A percentile compares a stretch with the other conserved stretches of the same genome.
Evolutionary conservation across 2,888 invertebrate genomes (phyloP).

Genomic region (Ectropis crepuscularia): DNA sequence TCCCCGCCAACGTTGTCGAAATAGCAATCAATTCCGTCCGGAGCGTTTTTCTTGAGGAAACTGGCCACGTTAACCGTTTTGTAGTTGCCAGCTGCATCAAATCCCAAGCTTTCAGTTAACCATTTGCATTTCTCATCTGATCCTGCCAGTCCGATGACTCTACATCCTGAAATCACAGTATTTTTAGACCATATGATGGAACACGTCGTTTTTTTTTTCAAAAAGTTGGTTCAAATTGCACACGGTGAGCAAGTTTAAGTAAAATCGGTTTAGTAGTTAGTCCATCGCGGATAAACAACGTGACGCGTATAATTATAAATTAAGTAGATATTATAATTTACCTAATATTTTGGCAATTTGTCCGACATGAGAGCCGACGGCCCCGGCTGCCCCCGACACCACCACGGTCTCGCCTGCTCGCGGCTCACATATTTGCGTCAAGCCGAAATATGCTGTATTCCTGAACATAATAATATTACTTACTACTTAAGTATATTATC

Average conservation of each 20-base stretch:
- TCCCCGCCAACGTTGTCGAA: constrained; percentile 92
- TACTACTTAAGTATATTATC: background rate
- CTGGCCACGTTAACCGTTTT: constrained; percentile 84
- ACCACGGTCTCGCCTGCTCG: constrained; percentile 88
- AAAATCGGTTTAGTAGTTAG: too few relatives aligned
- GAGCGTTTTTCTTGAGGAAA: constrained; percentile 85
- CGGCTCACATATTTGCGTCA: constrained; percentile 87
- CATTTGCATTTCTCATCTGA: constrained; percentile 89
- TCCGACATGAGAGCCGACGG: constrained; percentile 89
- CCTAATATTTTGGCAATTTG: constrained; percentile 90
- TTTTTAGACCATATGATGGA: too few relatives aligned
- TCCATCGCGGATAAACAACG: too few relatives aligned
- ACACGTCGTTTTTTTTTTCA: too few relatives aligned
- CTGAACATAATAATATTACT: constrained; percentile 59
- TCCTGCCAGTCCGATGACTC: constrained; percentile 89
- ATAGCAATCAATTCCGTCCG: constrained; percentile 90
- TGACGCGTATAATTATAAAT: too few relatives aligned
- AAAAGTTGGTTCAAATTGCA: too few relatives aligned
- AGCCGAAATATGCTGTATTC: constrained; percentile 89
- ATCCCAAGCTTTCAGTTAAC: constrained; percentile 86
- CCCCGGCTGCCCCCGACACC: constrained; percentile 89
- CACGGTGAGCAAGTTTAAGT: too few relatives aligned
- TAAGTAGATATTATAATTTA: constrained; percentile 38
- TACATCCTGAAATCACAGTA: constrained; percentile 75
- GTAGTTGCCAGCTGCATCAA: constrained; percentile 89